phyloP scores from a whole-genome alignment of 2,113 vertebrate genomes.

The Pachyramphus minor region DNA sequence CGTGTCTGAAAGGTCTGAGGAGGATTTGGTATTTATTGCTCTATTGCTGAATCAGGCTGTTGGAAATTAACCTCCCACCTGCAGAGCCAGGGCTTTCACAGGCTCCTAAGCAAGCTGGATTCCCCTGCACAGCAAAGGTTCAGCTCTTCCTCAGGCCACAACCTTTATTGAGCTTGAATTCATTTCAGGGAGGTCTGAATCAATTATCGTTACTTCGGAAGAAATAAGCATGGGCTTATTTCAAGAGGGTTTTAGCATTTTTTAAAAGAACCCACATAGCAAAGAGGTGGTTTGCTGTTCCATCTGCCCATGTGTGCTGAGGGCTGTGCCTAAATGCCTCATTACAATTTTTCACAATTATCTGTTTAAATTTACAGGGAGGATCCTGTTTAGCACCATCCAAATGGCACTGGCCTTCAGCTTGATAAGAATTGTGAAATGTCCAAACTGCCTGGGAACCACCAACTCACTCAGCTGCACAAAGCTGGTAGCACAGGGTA shows the following conservation, averaged over 20 bases:
- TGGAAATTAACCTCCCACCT: constrained; percentile 10
- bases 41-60: constrained; percentile 4
- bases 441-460: neutral
- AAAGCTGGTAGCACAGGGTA: neutral
- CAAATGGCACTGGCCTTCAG: neutral
- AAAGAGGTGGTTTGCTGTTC: neutral
- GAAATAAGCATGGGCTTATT: neutral
- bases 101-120: neutral
- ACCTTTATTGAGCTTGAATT: neutral
- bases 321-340: neutral
- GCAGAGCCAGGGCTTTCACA: neutral
- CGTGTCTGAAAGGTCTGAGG: neutral
- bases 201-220: neutral
- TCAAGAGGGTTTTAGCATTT: neutral
- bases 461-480: neutral
- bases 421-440: neutral
- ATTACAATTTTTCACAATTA: neutral
- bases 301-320: neutral
- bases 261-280: neutral
- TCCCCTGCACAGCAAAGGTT: neutral
- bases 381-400: neutral
- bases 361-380: neutral
- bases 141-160: neutral
- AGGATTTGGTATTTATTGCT: neutral
- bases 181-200: neutral